These are phyloP conservation scores for Mobula hypostoma DNA, from an alignment of 2,113 vertebrate species.

Conservation along the genomic window DNA sequence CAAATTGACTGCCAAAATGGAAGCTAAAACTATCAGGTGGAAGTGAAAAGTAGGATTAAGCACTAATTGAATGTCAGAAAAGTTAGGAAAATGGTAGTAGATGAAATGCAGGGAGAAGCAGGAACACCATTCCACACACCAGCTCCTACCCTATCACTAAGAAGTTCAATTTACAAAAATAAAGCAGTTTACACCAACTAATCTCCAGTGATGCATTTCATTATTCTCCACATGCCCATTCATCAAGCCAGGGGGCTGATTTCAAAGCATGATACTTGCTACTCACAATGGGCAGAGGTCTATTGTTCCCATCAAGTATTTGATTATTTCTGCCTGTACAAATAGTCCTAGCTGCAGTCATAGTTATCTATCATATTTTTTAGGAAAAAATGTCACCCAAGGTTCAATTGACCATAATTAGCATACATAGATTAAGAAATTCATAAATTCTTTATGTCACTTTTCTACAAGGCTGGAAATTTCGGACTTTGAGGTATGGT, in stretches of 20 bases:
- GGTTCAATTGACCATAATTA: background rate
- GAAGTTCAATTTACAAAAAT: background rate
- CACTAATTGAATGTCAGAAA: background rate
- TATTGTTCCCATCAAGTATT: background rate
- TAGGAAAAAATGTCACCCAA: background rate
- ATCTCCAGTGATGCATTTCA: background rate
- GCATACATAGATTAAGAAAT: background rate
- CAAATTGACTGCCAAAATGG: background rate
- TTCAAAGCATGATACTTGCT: background rate
- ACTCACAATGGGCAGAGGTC: background rate
- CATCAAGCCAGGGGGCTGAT: background rate
- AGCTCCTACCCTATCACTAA: background rate
- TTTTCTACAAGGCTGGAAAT: background rate
- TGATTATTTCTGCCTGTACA: background rate
- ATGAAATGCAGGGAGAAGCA: too few species aligned
- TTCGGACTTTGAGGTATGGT: background rate
- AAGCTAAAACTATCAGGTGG: background rate
- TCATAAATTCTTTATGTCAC: background rate
- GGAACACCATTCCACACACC: background rate
- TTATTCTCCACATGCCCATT: background rate
- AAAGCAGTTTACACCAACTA: background rate
- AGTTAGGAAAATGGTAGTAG: background rate
- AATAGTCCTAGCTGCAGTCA: background rate
- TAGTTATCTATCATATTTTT: background rate
- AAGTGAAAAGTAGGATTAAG: background rate